A percentile compares a stretch with the other conserved stretches of the same genome.
Conservation (phyloP, 2,797 vertebrate genomes). For the Neomorphus geoffroyi region DNA sequence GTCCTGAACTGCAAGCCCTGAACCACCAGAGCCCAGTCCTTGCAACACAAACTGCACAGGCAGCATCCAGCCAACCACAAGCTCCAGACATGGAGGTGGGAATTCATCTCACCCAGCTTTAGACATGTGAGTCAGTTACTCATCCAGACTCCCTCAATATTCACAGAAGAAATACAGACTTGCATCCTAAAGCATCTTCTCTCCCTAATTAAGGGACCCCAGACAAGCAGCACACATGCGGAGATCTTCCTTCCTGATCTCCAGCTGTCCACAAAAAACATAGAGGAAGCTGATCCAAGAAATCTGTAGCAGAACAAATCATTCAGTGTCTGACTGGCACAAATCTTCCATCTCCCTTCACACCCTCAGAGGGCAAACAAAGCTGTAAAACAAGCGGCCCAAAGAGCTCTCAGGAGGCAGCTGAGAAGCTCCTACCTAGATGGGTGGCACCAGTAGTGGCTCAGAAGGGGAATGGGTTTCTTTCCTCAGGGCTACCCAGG, state of each 20-base stretch:
- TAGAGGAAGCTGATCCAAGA: background rate
- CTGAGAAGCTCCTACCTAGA: background rate
- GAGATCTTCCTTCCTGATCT: background rate
- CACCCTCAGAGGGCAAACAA: background rate
- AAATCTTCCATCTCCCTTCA: background rate
- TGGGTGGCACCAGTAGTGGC: background rate
- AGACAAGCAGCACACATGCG: rapidly evolving
- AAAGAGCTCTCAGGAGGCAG: background rate
- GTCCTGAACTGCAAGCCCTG: background rate
- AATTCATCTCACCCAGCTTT: background rate
- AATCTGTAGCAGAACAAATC: background rate
- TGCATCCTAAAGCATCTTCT: background rate
- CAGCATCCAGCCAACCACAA: background rate
- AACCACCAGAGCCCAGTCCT: background rate
- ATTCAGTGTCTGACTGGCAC: background rate
- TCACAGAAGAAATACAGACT: background rate
- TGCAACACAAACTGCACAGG: background rate
- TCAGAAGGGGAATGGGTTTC: background rate
- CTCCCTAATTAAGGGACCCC: background rate
- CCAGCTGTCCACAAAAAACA: background rate
- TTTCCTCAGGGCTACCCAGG: background rate
- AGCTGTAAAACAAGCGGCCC: rapidly evolving
- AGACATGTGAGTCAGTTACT: background rate
- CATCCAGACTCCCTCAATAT: background rate
- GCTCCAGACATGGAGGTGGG: constrained; percentile 27